Conservation (phyloP, 2,888 invertebrate genomes). For the Polymixis lichenea region DNA sequence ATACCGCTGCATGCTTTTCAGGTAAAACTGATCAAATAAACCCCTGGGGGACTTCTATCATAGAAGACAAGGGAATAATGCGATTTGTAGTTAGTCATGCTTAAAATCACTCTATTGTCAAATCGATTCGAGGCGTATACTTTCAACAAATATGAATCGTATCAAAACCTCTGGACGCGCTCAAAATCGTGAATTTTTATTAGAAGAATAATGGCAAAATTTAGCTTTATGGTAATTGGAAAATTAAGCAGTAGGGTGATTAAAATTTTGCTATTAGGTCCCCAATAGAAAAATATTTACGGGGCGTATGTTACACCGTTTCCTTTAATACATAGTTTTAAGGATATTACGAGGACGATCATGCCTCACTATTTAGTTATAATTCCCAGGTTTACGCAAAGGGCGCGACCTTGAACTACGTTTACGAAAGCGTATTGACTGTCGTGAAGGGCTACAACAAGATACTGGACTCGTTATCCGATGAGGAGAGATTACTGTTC, state of each 20-base stretch:
- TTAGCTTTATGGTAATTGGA: not conserved
- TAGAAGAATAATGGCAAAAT: not conserved
- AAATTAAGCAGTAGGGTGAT: no score
- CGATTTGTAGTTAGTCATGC: not conserved
- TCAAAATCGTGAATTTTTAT: not conserved
- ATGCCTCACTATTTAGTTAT: not conserved
- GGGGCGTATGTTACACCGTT: not conserved
- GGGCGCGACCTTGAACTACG: slow-evolving; percentile 90
- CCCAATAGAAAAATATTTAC: not conserved
- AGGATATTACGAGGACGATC: not conserved
- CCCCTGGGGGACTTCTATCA: not conserved
- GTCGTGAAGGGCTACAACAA: slow-evolving; percentile 95
- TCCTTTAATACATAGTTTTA: not conserved
- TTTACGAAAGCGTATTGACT: slow-evolving; percentile 93
- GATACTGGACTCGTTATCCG: slow-evolving; percentile 94
- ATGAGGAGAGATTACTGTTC: slow-evolving; percentile 94
- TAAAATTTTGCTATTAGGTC: not conserved
- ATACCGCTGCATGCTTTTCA: slow-evolving; percentile 92
- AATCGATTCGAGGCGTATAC: not conserved
- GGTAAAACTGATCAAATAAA: slow-evolving; percentile 74
- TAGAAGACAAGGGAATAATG: not conserved
- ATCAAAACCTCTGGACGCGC: not conserved
- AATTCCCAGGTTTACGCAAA: slow-evolving; percentile 90
- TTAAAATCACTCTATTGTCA: not conserved
- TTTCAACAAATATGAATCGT: not conserved